Evolutionary conservation across 2,113 vertebrate genomes (phyloP).

Genomic region (Phoxinus phoxinus): DNA sequence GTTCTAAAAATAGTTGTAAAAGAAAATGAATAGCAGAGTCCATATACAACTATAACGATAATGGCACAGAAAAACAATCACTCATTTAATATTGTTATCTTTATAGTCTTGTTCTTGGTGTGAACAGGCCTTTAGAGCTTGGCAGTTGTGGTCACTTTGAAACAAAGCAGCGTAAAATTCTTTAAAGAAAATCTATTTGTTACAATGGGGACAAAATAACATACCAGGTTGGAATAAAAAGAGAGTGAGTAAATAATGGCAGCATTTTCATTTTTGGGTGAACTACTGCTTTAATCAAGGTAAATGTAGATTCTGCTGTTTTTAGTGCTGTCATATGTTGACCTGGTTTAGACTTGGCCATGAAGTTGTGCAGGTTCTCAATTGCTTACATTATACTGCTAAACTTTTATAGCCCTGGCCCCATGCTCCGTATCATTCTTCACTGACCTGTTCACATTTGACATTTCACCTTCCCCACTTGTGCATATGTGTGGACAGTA

Average conservation of each 20-base stretch:
- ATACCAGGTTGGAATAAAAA: background rate
- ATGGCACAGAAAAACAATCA: too few relatives aligned
- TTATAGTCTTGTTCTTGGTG: too few relatives aligned
- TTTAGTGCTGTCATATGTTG: background rate
- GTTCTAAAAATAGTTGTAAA: too few relatives aligned
- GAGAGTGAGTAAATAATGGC: background rate
- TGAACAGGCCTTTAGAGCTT: background rate
- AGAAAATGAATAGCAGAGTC: too few relatives aligned
- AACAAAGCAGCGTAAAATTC: background rate
- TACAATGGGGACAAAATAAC: background rate
- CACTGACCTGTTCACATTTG: slow-evolving; percentile 73
- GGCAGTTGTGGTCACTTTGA: background rate
- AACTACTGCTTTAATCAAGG: too few relatives aligned
- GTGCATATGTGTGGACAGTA: slow-evolving; percentile 75
- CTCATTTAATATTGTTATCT: too few relatives aligned
- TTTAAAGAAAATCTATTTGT: background rate
- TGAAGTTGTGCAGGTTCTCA: slow-evolving; percentile 52
- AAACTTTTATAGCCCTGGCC: slow-evolving; percentile 76
- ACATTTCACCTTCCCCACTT: slow-evolving; percentile 66
- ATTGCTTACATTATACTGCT: slow-evolving; percentile 59
- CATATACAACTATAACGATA: too few relatives aligned
- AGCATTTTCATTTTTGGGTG: background rate
- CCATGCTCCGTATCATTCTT: slow-evolving; percentile 79
- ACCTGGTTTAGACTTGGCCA: background rate
- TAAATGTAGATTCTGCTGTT: background rate